Percentiles rank a stretch among this genome's conserved stretches.
Evolutionary conservation across 2,888 invertebrate species (phyloP).

Genomic region (Agriotes lineatus): DNA sequence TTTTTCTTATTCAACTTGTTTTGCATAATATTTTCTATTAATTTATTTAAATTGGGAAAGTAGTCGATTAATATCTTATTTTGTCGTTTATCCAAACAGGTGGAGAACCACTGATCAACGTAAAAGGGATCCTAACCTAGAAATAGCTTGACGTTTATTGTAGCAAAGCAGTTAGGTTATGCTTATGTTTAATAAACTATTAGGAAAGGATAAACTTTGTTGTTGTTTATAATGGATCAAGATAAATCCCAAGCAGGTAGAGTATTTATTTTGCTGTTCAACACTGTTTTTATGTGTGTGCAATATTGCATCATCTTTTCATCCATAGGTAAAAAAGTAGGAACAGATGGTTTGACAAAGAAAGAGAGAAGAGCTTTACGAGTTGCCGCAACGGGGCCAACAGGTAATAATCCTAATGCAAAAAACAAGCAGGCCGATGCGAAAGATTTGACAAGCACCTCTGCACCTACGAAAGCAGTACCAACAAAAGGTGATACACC

Average conservation of each 20-base stretch:
- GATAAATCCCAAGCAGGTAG: background rate
- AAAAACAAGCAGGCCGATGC: background rate
- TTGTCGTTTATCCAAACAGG: too few relatives aligned
- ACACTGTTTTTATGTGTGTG: background rate
- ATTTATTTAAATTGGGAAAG: too few relatives aligned
- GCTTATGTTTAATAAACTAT: too few relatives aligned
- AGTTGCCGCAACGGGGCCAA: conserved; percentile 48
- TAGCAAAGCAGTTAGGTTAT: too few relatives aligned
- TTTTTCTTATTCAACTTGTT: too few relatives aligned
- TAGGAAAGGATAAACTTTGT: too few relatives aligned
- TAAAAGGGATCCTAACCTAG: too few relatives aligned
- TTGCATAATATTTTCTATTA: too few relatives aligned
- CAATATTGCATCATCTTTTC: conserved; percentile 37
- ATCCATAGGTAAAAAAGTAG: conserved; percentile 44
- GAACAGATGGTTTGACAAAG: conserved; percentile 56
- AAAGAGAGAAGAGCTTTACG: conserved; percentile 59
- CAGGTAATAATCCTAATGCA: conserved; percentile 10
- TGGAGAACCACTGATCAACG: too few relatives aligned
- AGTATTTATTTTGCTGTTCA: background rate
- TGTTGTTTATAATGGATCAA: background rate
- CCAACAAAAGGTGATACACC: background rate
- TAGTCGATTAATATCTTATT: too few relatives aligned
- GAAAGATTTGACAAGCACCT: background rate
- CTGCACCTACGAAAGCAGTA: background rate
- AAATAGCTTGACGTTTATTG: too few relatives aligned